Evolutionary conservation across 2,113 vertebrate genomes (phyloP).

Genomic region (Planiliza haematocheilus): DNA sequence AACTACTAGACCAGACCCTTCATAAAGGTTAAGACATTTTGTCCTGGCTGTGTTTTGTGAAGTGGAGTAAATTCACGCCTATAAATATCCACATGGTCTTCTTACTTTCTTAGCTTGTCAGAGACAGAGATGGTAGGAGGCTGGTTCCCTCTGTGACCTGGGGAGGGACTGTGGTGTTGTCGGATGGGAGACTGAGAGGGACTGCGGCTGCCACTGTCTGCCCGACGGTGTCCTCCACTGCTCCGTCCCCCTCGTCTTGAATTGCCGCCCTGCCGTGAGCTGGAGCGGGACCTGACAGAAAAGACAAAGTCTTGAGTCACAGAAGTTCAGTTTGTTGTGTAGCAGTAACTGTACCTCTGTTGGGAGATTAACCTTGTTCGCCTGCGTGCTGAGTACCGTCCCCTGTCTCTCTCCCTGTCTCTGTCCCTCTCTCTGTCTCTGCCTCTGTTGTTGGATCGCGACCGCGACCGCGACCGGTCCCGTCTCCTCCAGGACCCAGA

Average conservation of each 20-base stretch:
- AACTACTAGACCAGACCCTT: too few relatives aligned
- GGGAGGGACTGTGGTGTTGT: constrained; percentile 84
- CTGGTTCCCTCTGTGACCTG: constrained; percentile 79
- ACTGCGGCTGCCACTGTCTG: constrained; percentile 86
- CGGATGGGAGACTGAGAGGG: constrained; percentile 83
- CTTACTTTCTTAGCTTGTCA: constrained; percentile 97
- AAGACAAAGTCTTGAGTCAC: not conserved
- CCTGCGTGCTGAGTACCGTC: constrained; percentile 78
- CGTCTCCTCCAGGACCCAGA: constrained; percentile 82
- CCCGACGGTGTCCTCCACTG: constrained; percentile 76
- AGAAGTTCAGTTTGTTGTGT: rapidly evolving
- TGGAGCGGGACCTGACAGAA: constrained; percentile 83
- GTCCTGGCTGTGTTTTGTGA: not conserved
- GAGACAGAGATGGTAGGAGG: constrained; percentile 78
- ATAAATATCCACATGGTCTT: constrained; percentile 52
- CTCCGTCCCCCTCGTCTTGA: constrained; percentile 82
- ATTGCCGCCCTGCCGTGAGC: constrained; percentile 86
- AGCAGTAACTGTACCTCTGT: rapidly evolving
- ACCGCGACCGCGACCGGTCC: constrained; percentile 86
- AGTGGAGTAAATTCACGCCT: not conserved
- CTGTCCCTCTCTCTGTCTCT: constrained; percentile 77
- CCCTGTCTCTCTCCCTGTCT: constrained; percentile 79
- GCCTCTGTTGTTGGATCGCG: constrained; percentile 82
- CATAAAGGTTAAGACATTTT: too few relatives aligned
- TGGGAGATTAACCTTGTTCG: constrained; percentile 73